Base-by-base conservation (phyloP, 2,797 vertebrate species). In the Dendrocincla tyrannina region DNA sequence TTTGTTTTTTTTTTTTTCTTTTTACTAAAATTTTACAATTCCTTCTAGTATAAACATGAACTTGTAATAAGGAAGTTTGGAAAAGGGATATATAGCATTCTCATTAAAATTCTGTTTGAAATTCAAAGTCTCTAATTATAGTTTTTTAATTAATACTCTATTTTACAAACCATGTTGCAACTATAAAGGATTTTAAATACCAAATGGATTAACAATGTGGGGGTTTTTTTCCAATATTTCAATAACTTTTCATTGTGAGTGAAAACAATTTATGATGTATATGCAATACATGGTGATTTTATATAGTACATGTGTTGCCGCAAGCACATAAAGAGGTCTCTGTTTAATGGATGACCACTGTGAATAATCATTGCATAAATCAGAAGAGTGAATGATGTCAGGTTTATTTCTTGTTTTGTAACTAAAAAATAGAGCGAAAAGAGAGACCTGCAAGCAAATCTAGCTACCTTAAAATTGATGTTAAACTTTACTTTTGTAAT, bases 291-390 rank as follows among this genome's bases (percentile, higher is more conserved):
- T 13, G 17, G 6, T 68, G 12, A 0, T 41, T 93, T 77, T 68
- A 27, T 22, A n/a, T 8, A 62, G 2, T 9, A 17, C 20, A 49
- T 0, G 0, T 44, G 4, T 58, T 76, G 11, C 37, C 0, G 0
- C n/a, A 76, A 73, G 16, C 3, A 2, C 15, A 73, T 81, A 49
- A 86, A 78, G 14, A 42, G 5, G 5, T 46, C 39, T 76, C 77
- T 83, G 9, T 83, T 82, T 77, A 92, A 49, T 74, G 44, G 13
- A 58, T 68, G 30, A 19, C 18, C 32, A 41, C 28, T 42, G 41
- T 53, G 19, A 17, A n/a, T 24, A 78, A 17, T 27, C 20, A 50
- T 20, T 39, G 22, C 19, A 25, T 55, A 92, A 89, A 10, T 80
- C 18, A 22, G 69, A 92, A 72, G 4, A 7, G 3, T 80, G 17